Conservation (phyloP, 2,888 invertebrate species). For the Auanema freiburgensis region DNA sequence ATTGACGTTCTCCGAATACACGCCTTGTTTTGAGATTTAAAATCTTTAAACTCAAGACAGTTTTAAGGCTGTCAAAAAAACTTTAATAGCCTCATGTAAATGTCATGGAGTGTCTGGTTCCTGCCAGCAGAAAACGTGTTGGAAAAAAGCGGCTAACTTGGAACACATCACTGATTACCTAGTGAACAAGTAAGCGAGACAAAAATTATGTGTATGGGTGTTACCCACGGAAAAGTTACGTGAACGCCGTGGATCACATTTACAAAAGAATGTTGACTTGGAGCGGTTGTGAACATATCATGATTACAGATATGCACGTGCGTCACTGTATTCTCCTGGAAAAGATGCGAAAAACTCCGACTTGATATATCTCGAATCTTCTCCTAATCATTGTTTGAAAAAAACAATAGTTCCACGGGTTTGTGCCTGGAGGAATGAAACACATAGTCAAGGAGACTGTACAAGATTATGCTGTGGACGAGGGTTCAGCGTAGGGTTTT, state of each 20-base stretch:
- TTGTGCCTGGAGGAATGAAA: constrained; percentile 68
- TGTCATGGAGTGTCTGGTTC: constrained; percentile 96
- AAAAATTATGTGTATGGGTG: too few relatives aligned
- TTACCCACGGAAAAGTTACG: too few relatives aligned
- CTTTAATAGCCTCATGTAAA: constrained; percentile 73
- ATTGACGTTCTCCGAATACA: too few relatives aligned
- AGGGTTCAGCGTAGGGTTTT: constrained; percentile 65
- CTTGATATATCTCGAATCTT: constrained; percentile 40
- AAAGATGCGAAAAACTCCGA: constrained; percentile 34
- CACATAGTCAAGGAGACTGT: constrained; percentile 65
- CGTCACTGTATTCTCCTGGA: constrained; percentile 27
- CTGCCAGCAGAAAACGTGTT: constrained; percentile 94
- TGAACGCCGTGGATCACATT: background rate
- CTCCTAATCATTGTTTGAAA: constrained; percentile 68
- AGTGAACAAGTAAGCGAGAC: constrained; percentile 80
- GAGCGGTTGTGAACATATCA: background rate
- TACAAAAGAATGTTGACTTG: background rate
- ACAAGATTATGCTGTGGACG: constrained; percentile 69
- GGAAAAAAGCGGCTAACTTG: constrained; percentile 88
- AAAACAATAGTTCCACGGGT: constrained; percentile 42
- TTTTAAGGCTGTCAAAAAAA: constrained; percentile 63
- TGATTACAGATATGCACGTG: constrained; percentile 34
- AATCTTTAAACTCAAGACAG: too few relatives aligned
- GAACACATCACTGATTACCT: constrained; percentile 81
- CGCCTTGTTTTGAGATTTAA: too few relatives aligned